These are phyloP conservation scores for Eremophila alpestris DNA, from an alignment of 2,797 vertebrate species.

Conservation along the genomic window DNA sequence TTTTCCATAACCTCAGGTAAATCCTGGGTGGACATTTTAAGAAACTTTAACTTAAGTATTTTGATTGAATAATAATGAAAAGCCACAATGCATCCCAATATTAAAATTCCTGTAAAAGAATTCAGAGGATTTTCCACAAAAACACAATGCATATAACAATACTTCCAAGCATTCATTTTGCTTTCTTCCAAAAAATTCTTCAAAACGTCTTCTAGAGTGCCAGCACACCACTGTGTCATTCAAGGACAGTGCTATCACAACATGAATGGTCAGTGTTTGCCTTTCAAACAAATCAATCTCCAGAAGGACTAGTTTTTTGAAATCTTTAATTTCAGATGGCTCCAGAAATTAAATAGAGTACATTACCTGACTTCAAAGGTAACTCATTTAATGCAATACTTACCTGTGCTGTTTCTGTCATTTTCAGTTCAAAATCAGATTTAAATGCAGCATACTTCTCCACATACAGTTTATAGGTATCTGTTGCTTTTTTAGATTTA, in stretches of 20 bases:
- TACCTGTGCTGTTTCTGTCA: constrained; percentile 96
- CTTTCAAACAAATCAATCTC: not conserved
- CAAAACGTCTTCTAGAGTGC: not conserved
- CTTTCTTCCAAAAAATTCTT: not conserved
- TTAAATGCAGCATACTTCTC: constrained; percentile 94
- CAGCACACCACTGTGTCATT: not conserved
- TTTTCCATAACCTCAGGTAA: not conserved
- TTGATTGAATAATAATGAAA: not conserved
- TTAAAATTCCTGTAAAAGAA: not conserved
- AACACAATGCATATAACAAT: not conserved
- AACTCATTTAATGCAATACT: constrained; percentile 24
- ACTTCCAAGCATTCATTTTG: not conserved
- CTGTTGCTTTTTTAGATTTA: constrained; percentile 97
- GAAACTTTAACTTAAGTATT: not conserved
- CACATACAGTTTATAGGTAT: constrained; percentile 91
- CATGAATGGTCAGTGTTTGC: accelerated
- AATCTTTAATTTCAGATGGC: not conserved
- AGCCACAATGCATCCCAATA: not conserved
- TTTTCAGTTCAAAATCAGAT: constrained; percentile 96
- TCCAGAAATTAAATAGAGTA: not conserved
- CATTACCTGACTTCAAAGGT: not conserved
- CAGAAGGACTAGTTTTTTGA: not conserved
- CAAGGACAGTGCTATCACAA: not conserved
- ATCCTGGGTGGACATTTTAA: not conserved
- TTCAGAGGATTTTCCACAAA: not conserved